phyloP scores from a whole-genome alignment of 2,797 vertebrate species.

The Molossus molossus region DNA sequence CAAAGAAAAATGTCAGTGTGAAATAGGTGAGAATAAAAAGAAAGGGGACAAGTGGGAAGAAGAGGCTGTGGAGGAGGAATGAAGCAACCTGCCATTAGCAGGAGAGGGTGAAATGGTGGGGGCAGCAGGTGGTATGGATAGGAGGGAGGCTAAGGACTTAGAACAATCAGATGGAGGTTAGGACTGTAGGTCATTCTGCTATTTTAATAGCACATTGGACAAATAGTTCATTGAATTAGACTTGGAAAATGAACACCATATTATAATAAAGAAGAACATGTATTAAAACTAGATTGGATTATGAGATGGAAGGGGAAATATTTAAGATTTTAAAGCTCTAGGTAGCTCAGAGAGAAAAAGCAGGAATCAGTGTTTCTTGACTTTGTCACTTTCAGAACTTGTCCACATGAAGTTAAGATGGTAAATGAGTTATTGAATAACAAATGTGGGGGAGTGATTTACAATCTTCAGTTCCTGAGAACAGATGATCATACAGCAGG shows the following conservation, averaged over 20 bases:
- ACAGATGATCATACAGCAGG: background rate
- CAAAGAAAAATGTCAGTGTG: conserved; percentile 80
- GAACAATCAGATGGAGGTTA: background rate
- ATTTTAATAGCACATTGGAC: conserved; percentile 54
- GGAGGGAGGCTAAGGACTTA: accelerated
- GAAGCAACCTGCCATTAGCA: conserved; percentile 77
- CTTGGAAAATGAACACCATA: conserved; percentile 74
- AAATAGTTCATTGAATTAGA: conserved; percentile 68
- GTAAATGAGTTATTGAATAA: background rate
- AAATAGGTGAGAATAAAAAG: conserved; percentile 87
- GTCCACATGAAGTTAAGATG: conserved; percentile 18
- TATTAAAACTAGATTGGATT: conserved; percentile 43
- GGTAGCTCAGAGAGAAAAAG: background rate
- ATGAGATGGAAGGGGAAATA: background rate
- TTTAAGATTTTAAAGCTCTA: background rate
- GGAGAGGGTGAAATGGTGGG: conserved; percentile 47
- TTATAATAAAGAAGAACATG: conserved; percentile 63
- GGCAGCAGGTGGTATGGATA: no score
- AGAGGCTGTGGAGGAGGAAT: conserved; percentile 80
- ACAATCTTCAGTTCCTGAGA: conserved; percentile 38
- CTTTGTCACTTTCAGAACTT: conserved; percentile 42
- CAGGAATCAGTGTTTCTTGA: conserved; percentile 10
- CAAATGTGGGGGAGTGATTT: conserved; percentile 8
- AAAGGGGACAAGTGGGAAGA: conserved; percentile 82
- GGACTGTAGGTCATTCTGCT: conserved; percentile 29